Evolutionary conservation across 2,113 vertebrate species (phyloP), one percentile per base, ranked within the genome.

Genomic region (Megaptera novaeangliae): DNA sequence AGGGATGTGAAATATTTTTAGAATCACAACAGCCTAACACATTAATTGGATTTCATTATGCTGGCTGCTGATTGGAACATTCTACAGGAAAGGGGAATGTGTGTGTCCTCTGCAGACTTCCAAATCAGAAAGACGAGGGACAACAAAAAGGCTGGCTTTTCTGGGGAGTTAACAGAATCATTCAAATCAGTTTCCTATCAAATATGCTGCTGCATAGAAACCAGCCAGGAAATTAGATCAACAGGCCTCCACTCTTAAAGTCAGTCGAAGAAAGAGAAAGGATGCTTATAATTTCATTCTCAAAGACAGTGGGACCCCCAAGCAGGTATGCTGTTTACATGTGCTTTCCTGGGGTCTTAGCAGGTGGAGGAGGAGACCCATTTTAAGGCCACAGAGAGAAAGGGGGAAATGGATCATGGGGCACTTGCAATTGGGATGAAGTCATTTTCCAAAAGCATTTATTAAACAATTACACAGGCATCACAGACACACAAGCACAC

Each of bases 21-120:
- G 97, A 96, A 98, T 89, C 97, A 95, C 41, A 88, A 87, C 59
- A 91, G 25, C 61, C 75, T 36, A 29, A 63, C 91, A 39, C 39
- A 64, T 82, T 97, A 85, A 46, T 83, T 95, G 95, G 95, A 94
- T 96, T 97, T 94, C 96, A 96, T 97, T 95, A 91, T 92, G 83
- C 95, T 88, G 75, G 71, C 59, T 97, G 91, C 97, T 97, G 97
- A 97, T 95, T 95, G 91, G 95, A 96, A 95, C 71, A 81, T 92
- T 92, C 80, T 94, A 97, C 90, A 96, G 93, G 89, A 95, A 75
- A 96, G 64, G 88, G 27, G 77, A 93, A 46, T 59, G 85, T 68
- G 49, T 94, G 69, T 85, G 93, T 97, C 91, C 84, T 96, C 80
- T 92, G 63, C 29, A 90, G 97, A 94, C 55, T 87, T 92, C 74